phyloP scores from a whole-genome alignment of 2,113 vertebrate genomes.

The Aepyceros melampus region DNA sequence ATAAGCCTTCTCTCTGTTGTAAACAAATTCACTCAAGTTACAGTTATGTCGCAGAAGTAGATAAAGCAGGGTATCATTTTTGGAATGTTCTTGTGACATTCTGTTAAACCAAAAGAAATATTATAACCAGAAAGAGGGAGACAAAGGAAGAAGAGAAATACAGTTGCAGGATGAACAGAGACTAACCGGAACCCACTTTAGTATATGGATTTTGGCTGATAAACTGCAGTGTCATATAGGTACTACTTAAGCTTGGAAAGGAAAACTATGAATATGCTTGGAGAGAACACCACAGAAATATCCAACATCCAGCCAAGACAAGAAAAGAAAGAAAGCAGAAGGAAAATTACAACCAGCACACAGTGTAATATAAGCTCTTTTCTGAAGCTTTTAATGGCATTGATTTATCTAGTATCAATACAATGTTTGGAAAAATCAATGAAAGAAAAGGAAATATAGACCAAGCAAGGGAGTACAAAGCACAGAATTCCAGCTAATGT shows the following conservation, averaged over 20 bases:
- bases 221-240: background rate
- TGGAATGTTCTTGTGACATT: constrained; percentile 40
- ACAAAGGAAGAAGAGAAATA: background rate
- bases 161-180: background rate
- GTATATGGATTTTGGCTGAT: background rate
- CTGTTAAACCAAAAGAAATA: constrained; percentile 35
- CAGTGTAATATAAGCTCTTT: background rate
- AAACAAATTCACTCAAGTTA: constrained; percentile 50
- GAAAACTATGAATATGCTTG: background rate
- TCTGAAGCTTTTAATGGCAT: background rate
- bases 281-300: background rate
- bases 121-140: background rate
- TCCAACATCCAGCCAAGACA: background rate
- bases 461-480: background rate
- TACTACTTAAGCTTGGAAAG: background rate
- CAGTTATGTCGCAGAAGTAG: constrained; percentile 19
- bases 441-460: background rate
- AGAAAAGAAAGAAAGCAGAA: background rate
- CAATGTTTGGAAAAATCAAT: background rate
- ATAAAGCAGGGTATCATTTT: constrained; percentile 25
- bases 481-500: background rate
- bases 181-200: background rate
- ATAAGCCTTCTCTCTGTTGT: background rate
- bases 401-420: background rate
- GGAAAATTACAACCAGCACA: background rate